These are phyloP conservation scores for Molossus molossus DNA, from an alignment of 2,797 vertebrate genomes.

Conservation along the genomic window DNA sequence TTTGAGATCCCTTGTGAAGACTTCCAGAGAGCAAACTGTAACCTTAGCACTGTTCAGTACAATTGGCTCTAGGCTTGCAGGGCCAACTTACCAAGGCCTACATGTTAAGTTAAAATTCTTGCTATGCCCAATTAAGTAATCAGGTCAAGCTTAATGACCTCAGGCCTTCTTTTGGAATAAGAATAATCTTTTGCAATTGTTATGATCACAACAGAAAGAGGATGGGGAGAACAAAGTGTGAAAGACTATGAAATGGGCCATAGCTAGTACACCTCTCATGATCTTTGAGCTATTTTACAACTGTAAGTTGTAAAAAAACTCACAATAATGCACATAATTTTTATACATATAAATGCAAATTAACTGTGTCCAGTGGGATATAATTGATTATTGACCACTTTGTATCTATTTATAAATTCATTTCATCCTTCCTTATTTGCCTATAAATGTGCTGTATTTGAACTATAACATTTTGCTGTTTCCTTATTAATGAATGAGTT, in stretches of 20 bases:
- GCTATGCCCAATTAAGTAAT: neutral
- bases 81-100: neutral
- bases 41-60: neutral
- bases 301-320: neutral
- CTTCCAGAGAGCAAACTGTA: neutral
- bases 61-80: neutral
- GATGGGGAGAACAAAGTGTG: neutral
- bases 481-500: neutral
- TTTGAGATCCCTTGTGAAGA: neutral
- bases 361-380: neutral
- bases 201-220: neutral
- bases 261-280: neutral
- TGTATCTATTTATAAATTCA: constrained; percentile 13
- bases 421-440: neutral
- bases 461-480: neutral
- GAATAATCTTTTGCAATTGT: neutral
- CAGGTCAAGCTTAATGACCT: neutral
- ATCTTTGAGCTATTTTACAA: constrained; percentile 1
- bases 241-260: neutral
- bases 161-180: constrained; percentile 7
- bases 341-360: neutral
- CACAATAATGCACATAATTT: neutral
- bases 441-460: neutral
- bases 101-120: neutral
- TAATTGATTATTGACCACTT: neutral